Evolutionary conservation across 1,140 invertebrate genomes (phyloP), one percentile per base, ranked within the genome.

Genomic region (Drosophila paulistorum): DNA sequence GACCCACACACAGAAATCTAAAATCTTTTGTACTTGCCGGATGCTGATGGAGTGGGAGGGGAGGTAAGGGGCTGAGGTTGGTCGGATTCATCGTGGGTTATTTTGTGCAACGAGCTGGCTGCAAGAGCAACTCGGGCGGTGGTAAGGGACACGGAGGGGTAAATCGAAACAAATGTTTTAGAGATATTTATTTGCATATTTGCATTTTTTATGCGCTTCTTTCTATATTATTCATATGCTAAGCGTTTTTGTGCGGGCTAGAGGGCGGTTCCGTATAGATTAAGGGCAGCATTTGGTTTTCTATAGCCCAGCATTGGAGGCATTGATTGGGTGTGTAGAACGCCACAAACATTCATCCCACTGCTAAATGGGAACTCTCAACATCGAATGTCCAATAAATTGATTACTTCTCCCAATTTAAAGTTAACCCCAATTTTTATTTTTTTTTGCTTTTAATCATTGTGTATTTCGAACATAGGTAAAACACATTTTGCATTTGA

Each of bases 141-240:
- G 2, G 23, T 6, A 33, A n/a, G 7, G 14, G 57, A 7, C 11
- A 35, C 10, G 20, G 11, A 13, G 6, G 35, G 17, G 26, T 13
- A 54, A 87, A 87, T 82, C 83, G 83, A 87, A 87, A 86, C 83
- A 87, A 87, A 86, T 86, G 79, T 87, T 87, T 86, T 87, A 82
- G 79, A 86, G 79, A 87, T 86, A 86, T 86, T 86, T 86, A 86
- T 86, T 86, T 81, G 81, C 81, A 84, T 83, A 84, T 84, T 84
- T 84, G 82, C 82, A 86, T 86, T 78, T 83, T 85, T 79, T 85
- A 85, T 85, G 81, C 81, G 63, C 23, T 45, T 66, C 33, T 54
- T 68, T 74, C 17, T 79, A 70, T 77, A 84, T 84, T 84, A 84
- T 84, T 84, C 81, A 85, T 83, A 65, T 71, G 68, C 75, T 45